A percentile compares a stretch with the other conserved stretches of the same genome.
Evolutionary conservation across 2,113 vertebrate species (phyloP).

Genomic region (Microcebus tavaratra): DNA sequence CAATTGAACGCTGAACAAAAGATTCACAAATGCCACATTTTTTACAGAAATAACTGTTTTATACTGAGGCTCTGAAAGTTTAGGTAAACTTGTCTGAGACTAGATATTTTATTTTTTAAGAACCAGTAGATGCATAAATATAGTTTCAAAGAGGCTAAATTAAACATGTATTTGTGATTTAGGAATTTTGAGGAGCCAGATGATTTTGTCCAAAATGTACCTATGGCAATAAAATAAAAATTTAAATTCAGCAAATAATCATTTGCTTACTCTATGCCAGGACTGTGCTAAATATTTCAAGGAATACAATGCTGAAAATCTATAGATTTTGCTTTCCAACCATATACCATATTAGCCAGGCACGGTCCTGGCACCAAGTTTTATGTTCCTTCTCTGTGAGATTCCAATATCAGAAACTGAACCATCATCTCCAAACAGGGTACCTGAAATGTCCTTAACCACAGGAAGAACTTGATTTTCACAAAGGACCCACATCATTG

Average conservation of each 20-base stretch:
- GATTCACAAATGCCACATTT: neutral
- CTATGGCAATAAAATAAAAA: neutral
- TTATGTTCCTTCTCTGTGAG: neutral
- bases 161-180: neutral
- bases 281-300: constrained; percentile 23
- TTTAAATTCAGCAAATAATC: constrained; percentile 21
- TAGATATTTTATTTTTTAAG: neutral
- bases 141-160: neutral
- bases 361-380: neutral
- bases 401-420: neutral
- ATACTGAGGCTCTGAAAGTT: neutral
- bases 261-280: constrained; percentile 6
- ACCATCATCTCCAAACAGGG: neutral
- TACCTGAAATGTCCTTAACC: neutral
- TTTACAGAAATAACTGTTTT: neutral
- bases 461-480: neutral
- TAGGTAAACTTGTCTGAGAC: neutral
- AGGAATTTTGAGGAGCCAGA: constrained; percentile 31
- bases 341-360: neutral
- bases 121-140: neutral
- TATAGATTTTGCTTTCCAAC: constrained; percentile 32
- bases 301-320: neutral
- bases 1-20: too few relatives aligned
- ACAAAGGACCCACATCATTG: neutral
- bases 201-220: neutral